Base-by-base conservation (phyloP, 2,113 vertebrate species). In the Parotia lawesii region DNA sequence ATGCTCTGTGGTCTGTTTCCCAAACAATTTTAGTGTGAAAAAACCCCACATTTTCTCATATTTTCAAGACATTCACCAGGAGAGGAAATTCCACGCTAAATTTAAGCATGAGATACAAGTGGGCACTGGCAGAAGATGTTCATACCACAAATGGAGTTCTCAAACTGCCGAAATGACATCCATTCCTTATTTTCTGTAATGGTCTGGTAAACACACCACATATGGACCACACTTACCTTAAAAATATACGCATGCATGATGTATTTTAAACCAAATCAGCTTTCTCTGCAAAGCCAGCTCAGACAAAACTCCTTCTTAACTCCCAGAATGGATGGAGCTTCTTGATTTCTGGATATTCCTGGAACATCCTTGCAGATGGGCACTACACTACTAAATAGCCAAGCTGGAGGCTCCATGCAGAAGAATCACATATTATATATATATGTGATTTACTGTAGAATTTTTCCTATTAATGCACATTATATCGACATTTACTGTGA, bases 401-500 rank as follows among this genome's bases (percentile, higher is more conserved):
- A 85, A 58, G 47, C 70, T 87, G 74, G 42, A 91, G 38, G 45
- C 19, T 87, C 11, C 12, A 4, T 61, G 38, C 27, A 60, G 56
- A 81, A 88, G 69, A 53, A 73, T 56, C 28, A 67, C 51, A 61
- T 70, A 87, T 90, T 90, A 79, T 60, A 75, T 84, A 56, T 90
- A 61, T 83, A 58, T 72, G n/a, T 35, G 15, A 53, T 91, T 94
- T 86, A 84, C 31, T 78, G 65, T 35, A 69, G 69, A 87, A 67
- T 94, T 81, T 66, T 71, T 91, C 71, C 54, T 85, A 89, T 93
- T 96, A 96, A 95, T 93, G 91, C 84, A 93, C 89, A 67, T 81
- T 96, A 95, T 96, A 96, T 94, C 95, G 97, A 97, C 96, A 96
- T 97, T 97, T 97, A 96, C 95, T 95, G 94, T 97, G 95, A 97